Percentiles rank a stretch among this genome's conserved stretches.
These are phyloP conservation scores for Chloropsis cyanopogon DNA, from an alignment of 2,113 vertebrate species.

Conservation along the genomic window DNA sequence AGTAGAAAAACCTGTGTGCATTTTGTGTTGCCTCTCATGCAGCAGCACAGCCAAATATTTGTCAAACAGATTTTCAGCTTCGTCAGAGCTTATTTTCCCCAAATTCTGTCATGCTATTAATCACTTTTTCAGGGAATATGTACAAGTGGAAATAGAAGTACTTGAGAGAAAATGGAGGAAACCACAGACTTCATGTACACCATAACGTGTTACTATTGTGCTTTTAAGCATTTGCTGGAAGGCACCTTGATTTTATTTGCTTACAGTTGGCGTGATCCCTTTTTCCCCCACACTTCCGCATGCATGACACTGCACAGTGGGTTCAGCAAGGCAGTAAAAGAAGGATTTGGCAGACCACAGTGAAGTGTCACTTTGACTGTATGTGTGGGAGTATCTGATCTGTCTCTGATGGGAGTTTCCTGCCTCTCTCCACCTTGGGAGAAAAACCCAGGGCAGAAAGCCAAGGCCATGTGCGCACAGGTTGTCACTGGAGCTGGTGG, in stretches of 20 bases:
- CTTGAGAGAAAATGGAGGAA: not conserved
- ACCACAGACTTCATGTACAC: not conserved
- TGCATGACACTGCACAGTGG: not conserved
- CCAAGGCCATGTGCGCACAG: not conserved
- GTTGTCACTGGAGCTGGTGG: not conserved
- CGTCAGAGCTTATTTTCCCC: not conserved
- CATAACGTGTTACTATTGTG: not conserved
- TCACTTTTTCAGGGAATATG: not conserved
- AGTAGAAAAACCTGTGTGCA: not conserved
- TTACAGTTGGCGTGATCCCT: not conserved
- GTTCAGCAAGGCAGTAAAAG: not conserved
- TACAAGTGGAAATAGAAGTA: not conserved
- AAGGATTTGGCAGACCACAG: not conserved
- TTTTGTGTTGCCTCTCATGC: not conserved
- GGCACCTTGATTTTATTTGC: not conserved
- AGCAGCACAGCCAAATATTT: not conserved
- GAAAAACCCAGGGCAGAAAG: not conserved
- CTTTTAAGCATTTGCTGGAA: not conserved
- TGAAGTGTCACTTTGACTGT: not conserved
- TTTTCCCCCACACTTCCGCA: fast-evolving
- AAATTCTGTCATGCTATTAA: not conserved
- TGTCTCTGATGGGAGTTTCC: not conserved
- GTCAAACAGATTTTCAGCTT: not conserved
- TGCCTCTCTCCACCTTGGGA: not conserved
- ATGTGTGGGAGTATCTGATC: too few relatives aligned